Percentiles rank a stretch among this genome's conserved stretches.
These are phyloP conservation scores for Leucophenga montana DNA, from an alignment of 2,888 invertebrate species.

Conservation along the genomic window DNA sequence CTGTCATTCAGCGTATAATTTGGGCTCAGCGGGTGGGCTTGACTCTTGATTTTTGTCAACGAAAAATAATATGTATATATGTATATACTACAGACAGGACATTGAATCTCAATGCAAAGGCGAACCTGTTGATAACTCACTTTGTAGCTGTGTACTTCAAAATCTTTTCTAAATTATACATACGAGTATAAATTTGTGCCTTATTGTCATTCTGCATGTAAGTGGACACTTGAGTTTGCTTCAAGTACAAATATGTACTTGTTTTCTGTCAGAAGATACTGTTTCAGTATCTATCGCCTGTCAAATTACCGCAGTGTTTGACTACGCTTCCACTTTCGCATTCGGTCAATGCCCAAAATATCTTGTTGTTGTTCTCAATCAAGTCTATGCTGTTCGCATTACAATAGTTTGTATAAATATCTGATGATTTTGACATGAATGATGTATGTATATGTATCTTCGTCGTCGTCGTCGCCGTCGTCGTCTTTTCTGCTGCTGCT, in stretches of 20 bases:
- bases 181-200: not conserved
- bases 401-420: not conserved
- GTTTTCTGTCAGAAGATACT: not conserved
- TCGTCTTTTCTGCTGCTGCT: not conserved
- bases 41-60: not conserved
- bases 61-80: too few relatives aligned
- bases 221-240: not conserved
- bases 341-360: not conserved
- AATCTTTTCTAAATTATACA: not conserved
- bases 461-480: not conserved
- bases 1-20: conserved; percentile 1
- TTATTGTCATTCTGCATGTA: not conserved
- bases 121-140: conserved; percentile 22
- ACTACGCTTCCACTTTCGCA: not conserved
- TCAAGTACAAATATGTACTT: not conserved
- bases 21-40: conserved; percentile 10
- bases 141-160: not conserved
- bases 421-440: not conserved
- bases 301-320: not conserved
- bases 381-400: not conserved
- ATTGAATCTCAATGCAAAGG: not conserved
- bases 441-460: not conserved
- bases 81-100: too few relatives aligned
- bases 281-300: not conserved
- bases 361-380: not conserved